Conservation (phyloP, 2,113 vertebrate genomes). For the Apus apus region DNA sequence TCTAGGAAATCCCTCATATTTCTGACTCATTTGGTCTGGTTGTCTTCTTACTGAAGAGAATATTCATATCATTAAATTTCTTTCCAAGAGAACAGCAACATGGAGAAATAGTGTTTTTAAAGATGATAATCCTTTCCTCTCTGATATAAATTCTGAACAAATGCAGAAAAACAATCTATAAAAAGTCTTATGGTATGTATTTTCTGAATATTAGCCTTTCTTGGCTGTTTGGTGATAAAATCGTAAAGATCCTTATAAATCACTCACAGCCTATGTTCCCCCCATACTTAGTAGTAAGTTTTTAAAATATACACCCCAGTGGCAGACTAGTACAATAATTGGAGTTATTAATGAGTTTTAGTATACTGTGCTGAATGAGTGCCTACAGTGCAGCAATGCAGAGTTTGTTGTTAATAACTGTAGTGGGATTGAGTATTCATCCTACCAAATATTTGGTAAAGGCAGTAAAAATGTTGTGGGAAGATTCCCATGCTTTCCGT, state of each 20-base stretch:
- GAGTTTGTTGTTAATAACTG: neutral
- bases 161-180: neutral
- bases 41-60: neutral
- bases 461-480: neutral
- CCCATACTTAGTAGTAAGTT: neutral
- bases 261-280: neutral
- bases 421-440: neutral
- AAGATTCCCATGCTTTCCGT: neutral
- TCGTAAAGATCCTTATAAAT: neutral
- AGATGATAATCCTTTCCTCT: neutral
- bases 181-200: neutral
- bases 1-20: neutral
- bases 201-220: neutral
- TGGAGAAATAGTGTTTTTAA: neutral
- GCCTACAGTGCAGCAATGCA: neutral
- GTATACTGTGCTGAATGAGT: neutral
- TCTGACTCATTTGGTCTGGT: neutral
- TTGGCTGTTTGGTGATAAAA: neutral
- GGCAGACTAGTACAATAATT: neutral
- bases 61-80: neutral
- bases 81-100: neutral
- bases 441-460: neutral
- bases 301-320: neutral
- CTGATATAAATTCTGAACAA: neutral
- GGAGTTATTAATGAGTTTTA: neutral